Evolutionary conservation across 2,888 invertebrate genomes (phyloP), one percentile per base, ranked within the genome.

Genomic region (Platycnemis pennipes): DNA sequence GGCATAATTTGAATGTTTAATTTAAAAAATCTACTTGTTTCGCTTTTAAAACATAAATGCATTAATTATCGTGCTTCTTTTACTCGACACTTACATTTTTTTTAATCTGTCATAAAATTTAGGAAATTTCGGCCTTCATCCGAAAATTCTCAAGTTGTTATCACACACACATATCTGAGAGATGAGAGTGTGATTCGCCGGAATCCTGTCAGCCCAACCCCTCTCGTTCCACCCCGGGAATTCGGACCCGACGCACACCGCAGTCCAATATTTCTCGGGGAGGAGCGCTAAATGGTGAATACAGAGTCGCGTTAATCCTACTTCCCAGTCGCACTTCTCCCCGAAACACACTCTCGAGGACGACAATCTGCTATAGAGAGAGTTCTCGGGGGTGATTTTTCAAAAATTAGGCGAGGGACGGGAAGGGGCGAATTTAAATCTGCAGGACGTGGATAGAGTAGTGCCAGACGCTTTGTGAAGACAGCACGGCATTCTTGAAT

Each of bases 221-320:
- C 7, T 63, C 26, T 8, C 26, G 26, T 63, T 0, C 63, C 63
- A 26, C 63, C n/a, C 22, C 1, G n/a, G 0, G 63, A 22, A 19
- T 26, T 26, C 22, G 4, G 7, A 22, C n/a, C 63, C n/a, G n/a
- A 63, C 63, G 4, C 63, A 63, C n/a, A 63, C n/a, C n/a, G 63
- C 63, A 63, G 63, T 63, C 63, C n/a, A 63, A 63, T 63, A 63
- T 63, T 63, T 63, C 63, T 63, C n/a, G 26, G 63, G n/a, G 26
- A 7, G n/a, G 26, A 63, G 26, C 26, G 63, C 63, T 26, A 63
- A 63, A 7, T 63, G 63, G 63, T 0, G 63, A n/a, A 63, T 53
- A 53, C 2, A 63, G 26, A 63, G 63, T 63, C 63, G n/a, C 5
- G n/a, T 63, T 63, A 63, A 63, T 63, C 63, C 63, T n/a, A 22